Conservation (phyloP, 2,888 invertebrate species). For the Lasioglossum morio region DNA sequence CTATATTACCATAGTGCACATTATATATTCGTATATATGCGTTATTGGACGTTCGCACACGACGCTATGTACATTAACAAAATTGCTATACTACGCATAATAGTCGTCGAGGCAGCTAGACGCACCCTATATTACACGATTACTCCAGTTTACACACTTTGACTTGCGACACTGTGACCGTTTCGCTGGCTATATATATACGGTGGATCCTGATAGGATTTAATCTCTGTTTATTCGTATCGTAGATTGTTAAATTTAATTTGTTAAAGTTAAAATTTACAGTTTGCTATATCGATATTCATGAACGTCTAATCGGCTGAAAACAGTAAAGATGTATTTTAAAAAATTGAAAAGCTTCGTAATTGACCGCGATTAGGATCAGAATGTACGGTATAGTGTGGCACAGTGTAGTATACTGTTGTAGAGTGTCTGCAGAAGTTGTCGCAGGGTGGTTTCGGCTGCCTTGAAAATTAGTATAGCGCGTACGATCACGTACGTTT, state of each 20-base stretch:
- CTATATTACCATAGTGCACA: conserved; percentile 61
- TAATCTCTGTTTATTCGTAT: background rate
- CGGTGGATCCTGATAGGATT: background rate
- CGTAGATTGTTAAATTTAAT: background rate
- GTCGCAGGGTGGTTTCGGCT: background rate
- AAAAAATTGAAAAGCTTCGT: background rate
- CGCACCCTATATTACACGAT: background rate
- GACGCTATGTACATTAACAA: conserved; percentile 54
- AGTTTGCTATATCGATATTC: too few relatives aligned
- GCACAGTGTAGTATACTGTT: background rate
- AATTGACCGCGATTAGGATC: background rate
- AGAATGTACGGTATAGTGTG: background rate
- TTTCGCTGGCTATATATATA: background rate
- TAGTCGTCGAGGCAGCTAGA: background rate
- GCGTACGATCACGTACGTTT: conserved; percentile 46
- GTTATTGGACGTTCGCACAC: conserved; percentile 48
- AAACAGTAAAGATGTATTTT: background rate
- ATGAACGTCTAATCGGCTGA: background rate
- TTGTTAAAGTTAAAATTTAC: background rate
- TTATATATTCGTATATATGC: conserved; percentile 54
- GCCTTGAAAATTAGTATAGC: background rate
- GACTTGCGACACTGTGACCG: background rate
- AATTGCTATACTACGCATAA: background rate
- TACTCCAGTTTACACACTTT: background rate
- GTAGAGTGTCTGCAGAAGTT: background rate